Base-by-base conservation (phyloP, 2,888 invertebrate species). In the Acronicta leporina region DNA sequence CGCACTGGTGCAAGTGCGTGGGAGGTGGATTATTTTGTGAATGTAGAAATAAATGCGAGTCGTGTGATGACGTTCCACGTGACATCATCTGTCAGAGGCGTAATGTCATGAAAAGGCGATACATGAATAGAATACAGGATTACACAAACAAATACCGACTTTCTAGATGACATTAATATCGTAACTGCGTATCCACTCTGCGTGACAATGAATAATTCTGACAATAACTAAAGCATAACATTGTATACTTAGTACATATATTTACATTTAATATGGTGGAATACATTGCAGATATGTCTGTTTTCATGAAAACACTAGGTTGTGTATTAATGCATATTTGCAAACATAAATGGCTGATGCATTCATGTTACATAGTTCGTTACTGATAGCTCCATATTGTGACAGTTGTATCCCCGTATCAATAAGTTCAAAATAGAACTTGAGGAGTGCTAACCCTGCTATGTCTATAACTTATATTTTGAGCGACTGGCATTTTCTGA, bases 401-500 rank as follows among this genome's bases (percentile, higher is more conserved):
- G 43, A 38, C 11, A 13, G 11, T 35, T 35, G 1, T 13, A 38
- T n/a, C 25, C 44, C 44, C n/a, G 25, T 13, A 25, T 44, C 44
- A 7, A 7, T 25, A 14, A 35, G 7, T 16, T 16, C 14, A 60
- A 68, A 27, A 11, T 56, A 6, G 14, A 49, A 27, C 38, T 16
- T 15, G 11, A 50, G 15, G 69, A 69, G 50, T 47, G 10, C 13
- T 8, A 42, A 15, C 16, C 16, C 16, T 50, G 2, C 11, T 42
- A 46, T 13, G 11, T 45, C 8, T 13, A 40, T n/a, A 38, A 47
- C 51, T 49, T 55, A 64, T 56, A 63, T 69, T 61, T 25, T 41
- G 50, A 60, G 48, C 63, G 59, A 43, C 64, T 78, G 78, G 63
- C 63, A 75, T 81, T 82, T 81, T 62, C 73, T 68, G 55, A 70